Evolutionary conservation across 2,888 invertebrate genomes (phyloP).

Genomic region (Pandemis cinnamomeana): DNA sequence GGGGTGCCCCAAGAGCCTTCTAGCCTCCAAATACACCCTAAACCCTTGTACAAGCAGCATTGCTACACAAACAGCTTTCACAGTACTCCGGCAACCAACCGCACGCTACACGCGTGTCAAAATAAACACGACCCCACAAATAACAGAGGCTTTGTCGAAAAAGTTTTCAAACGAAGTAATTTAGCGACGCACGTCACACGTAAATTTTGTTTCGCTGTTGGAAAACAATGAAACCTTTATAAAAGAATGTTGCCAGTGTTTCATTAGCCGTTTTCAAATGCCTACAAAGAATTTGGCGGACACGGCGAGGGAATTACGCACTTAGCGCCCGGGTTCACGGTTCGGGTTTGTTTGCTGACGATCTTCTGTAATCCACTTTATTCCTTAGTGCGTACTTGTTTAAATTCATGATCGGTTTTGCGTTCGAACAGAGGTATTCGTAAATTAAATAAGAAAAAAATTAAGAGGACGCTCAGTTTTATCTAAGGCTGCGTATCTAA

Average conservation of each 20-base stretch:
- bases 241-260: constrained; percentile 34
- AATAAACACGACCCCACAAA: constrained; percentile 28
- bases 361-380: constrained; percentile 29
- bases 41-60: constrained; percentile 2
- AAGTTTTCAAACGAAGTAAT: constrained; percentile 38
- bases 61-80: constrained; percentile 6
- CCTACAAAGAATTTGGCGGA: constrained; percentile 30
- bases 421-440: constrained; percentile 27
- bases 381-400: constrained; percentile 29
- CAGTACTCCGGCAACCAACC: constrained; percentile 4
- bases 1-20: not conserved
- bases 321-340: constrained; percentile 12
- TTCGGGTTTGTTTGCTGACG: constrained; percentile 18
- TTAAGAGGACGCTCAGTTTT: not conserved
- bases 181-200: constrained; percentile 24
- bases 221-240: constrained; percentile 36
- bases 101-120: constrained; percentile 17
- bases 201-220: constrained; percentile 34
- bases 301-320: constrained; percentile 12
- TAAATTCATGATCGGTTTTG: constrained; percentile 36
- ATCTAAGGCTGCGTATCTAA: not conserved
- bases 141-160: constrained; percentile 21
- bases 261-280: constrained; percentile 36
- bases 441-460: constrained; percentile 34
- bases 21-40: not conserved